Percentiles rank a stretch among this genome's conserved stretches.
Conservation (phyloP, 1,140 invertebrate species). For the Diprion similis region DNA sequence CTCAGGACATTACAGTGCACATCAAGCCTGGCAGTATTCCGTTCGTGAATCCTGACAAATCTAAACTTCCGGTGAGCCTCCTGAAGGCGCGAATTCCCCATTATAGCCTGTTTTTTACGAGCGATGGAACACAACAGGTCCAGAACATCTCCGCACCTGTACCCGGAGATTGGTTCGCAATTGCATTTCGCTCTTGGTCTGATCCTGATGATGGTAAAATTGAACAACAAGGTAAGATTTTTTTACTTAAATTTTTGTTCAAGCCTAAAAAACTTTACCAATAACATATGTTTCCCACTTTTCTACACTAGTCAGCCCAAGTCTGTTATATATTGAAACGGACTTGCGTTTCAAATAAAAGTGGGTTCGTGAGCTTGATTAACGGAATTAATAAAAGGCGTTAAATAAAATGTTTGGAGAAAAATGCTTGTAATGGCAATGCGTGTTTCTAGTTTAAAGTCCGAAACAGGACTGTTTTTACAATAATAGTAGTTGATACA, state of each 20-base stretch:
- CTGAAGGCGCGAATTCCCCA: constrained; percentile 59
- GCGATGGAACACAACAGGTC: constrained; percentile 59
- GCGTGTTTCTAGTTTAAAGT: no score
- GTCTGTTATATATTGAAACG: background rate
- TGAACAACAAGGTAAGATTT: constrained; percentile 71
- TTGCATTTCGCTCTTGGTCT: constrained; percentile 77
- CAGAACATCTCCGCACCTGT: constrained; percentile 69
- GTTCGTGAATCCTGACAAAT: constrained; percentile 77
- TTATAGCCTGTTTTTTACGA: constrained; percentile 57
- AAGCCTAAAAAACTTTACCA: no score
- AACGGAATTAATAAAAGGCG: no score
- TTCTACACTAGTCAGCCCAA: background rate
- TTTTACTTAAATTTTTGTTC: background rate
- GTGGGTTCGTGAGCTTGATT: no score
- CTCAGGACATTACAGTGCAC: constrained; percentile 68
- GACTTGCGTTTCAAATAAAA: no score
- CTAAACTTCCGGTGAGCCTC: constrained; percentile 71
- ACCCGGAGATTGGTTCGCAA: constrained; percentile 80
- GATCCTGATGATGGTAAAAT: constrained; percentile 75
- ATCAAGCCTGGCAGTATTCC: constrained; percentile 79
- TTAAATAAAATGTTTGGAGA: no score
- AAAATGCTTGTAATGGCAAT: no score
- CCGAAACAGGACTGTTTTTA: no score
- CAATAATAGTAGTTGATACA: no score
- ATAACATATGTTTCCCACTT: background rate